Conservation (phyloP, 1,140 invertebrate genomes). For the Nasonia giraulti region DNA sequence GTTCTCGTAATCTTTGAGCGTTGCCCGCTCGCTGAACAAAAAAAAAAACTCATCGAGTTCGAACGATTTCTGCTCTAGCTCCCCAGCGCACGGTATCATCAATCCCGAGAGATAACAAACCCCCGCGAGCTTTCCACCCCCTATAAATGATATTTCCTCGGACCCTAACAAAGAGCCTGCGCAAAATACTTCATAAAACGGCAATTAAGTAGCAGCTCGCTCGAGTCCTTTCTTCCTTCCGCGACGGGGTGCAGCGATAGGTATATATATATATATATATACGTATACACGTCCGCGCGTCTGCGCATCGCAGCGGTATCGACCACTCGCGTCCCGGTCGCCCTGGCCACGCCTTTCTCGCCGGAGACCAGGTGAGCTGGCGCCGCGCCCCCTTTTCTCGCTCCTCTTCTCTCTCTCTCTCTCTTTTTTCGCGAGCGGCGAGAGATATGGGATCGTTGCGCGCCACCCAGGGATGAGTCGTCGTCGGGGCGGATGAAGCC, state of each 20-base stretch:
- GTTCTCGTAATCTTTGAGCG: constrained; percentile 45
- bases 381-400: constrained; percentile 43
- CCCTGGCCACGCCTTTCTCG: constrained; percentile 42
- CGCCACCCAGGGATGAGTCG: not conserved
- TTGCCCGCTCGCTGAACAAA: constrained; percentile 48
- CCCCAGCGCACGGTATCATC: not conserved
- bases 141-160: not conserved
- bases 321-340: constrained; percentile 46
- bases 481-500: not conserved
- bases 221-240: constrained; percentile 48
- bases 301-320: constrained; percentile 13
- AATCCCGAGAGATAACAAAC: not conserved
- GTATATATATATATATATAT: too few species aligned
- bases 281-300: not conserved
- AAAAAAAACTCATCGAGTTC: not conserved
- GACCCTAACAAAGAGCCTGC: not conserved
- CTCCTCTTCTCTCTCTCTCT: not conserved
- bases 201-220: constrained; percentile 45
- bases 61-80: too few species aligned
- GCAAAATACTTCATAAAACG: constrained; percentile 16
- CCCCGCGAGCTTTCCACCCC: not conserved
- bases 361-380: constrained; percentile 27
- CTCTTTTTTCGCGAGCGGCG: not conserved
- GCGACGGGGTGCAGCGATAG: not conserved
- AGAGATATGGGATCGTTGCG: not conserved